phyloP scores from a whole-genome alignment of 1,140 invertebrate genomes.

The Diabrotica virgifera region DNA sequence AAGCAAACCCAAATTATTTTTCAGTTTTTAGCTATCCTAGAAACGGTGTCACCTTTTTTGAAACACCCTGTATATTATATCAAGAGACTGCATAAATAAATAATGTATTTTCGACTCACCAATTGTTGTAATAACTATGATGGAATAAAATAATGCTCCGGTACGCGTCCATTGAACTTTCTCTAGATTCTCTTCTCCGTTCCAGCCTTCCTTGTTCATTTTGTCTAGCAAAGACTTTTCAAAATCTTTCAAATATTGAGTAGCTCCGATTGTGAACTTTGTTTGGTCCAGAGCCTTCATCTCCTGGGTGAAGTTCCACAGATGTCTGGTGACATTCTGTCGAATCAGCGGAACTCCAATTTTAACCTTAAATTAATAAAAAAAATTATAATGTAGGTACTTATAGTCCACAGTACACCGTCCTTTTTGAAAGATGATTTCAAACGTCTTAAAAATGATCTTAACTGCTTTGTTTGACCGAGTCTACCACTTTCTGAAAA shows the following conservation, averaged over 20 bases:
- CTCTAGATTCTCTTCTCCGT: conserved; percentile 76
- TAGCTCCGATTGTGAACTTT: conserved; percentile 67
- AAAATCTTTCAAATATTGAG: conserved; percentile 67
- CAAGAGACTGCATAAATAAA: no score
- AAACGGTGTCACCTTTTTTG: no score
- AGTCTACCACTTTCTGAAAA: no score
- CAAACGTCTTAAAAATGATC: no score
- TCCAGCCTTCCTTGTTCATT: conserved; percentile 89
- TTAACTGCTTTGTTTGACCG: no score
- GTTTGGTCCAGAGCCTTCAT: conserved; percentile 63
- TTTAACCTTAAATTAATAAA: conserved; percentile 64
- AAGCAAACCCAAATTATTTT: no score
- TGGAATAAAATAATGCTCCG: conserved; percentile 92
- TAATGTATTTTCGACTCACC: conserved; percentile 58
- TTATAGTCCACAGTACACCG: no score
- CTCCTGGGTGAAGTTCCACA: conserved; percentile 73
- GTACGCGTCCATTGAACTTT: conserved; percentile 85
- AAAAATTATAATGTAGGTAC: neutral
- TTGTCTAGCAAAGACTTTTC: conserved; percentile 77
- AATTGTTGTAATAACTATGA: conserved; percentile 96
- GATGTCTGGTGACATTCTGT: conserved; percentile 69
- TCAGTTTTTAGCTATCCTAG: no score
- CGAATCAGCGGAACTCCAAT: conserved; percentile 70
- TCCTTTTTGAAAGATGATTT: no score
- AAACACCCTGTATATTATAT: no score